Evolutionary conservation across 2,797 vertebrate genomes (phyloP), one percentile per base, ranked within the genome.

Genomic region (Acanthornis magna): DNA sequence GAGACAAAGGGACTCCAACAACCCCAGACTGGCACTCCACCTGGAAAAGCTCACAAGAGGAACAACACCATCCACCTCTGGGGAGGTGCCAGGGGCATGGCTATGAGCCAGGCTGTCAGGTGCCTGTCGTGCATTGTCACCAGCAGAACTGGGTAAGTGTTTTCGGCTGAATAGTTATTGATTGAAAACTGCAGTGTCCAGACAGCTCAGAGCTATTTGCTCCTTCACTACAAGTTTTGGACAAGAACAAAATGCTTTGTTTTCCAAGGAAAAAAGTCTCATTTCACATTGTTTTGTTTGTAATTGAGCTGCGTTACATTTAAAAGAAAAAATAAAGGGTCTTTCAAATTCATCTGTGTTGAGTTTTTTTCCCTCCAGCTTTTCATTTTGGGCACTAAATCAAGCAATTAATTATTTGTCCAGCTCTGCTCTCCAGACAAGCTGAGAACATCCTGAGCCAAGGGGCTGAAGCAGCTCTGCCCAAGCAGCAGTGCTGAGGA

Each of bases 401-500:
- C 85, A 90, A 95, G 83, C 73, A 93, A 63, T 94, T 95, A 87
- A 87, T 93, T 93, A 75, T 76, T 93, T 91, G 89, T 75, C 94
- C 83, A 75, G 66, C 58, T 86, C 83, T 53, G 80, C 62, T 94
- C 62, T 91, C 83, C 66, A 91, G 90, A 86, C 70, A 89, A 87
- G 67, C 74, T 53, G 63, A 10, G 2, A 91, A 48, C 48, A 89
- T 27, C 54, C 42, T 1, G 2, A 76, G 62, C 70, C 79, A 91
- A 71, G 85, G 65, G 53, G 58, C 40, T 1, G 0, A 54, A 68
- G 43, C 36, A 81, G 72, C 61, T 85, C 72, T 89, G 72, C 79
- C 47, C 29, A 42, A 67, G 87, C 67, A 83, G 89, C 57, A 67
- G 19, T 3, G 2, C 48, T 42, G 18, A 58, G 50, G 25, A 61